Evolutionary conservation across 2,113 vertebrate genomes (phyloP).

Genomic region (Pseudonaja textilis): DNA sequence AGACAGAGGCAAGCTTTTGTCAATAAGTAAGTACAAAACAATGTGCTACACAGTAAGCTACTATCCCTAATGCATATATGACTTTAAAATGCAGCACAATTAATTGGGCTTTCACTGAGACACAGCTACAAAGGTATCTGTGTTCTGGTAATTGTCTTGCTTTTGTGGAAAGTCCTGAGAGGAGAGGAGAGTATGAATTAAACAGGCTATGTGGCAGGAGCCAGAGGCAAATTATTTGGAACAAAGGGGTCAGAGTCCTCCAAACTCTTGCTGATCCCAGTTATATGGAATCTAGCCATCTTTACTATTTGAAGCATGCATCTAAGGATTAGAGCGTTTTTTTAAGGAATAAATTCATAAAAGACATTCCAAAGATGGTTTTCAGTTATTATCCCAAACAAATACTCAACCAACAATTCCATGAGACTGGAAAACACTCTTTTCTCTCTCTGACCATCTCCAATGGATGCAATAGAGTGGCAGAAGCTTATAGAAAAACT

Average conservation of each 20-base stretch:
- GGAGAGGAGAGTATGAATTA: slow-evolving; percentile 41
- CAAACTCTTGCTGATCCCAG: background rate
- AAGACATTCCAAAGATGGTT: background rate
- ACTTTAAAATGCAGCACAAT: slow-evolving; percentile 65
- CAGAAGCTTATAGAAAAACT: background rate
- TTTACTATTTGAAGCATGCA: background rate
- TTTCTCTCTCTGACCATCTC: background rate
- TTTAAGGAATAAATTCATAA: background rate
- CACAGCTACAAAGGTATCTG: slow-evolving; percentile 48
- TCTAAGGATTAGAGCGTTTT: background rate
- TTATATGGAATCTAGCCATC: background rate
- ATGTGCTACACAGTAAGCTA: slow-evolving; percentile 22
- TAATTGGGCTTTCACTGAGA: slow-evolving; percentile 64
- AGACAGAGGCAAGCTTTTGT: slow-evolving; percentile 46
- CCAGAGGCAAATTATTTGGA: background rate
- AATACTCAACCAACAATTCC: background rate
- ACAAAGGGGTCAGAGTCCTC: background rate
- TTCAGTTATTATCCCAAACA: background rate
- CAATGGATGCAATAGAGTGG: background rate
- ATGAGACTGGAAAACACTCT: background rate
- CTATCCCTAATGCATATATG: slow-evolving; percentile 59
- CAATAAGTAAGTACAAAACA: slow-evolving; percentile 39
- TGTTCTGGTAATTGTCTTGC: slow-evolving; percentile 49
- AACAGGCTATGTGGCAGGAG: slow-evolving; percentile 45
- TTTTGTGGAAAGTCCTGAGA: slow-evolving; percentile 46